phyloP scores from a whole-genome alignment of 2,113 vertebrate genomes.

The Tragulus kanchil region DNA sequence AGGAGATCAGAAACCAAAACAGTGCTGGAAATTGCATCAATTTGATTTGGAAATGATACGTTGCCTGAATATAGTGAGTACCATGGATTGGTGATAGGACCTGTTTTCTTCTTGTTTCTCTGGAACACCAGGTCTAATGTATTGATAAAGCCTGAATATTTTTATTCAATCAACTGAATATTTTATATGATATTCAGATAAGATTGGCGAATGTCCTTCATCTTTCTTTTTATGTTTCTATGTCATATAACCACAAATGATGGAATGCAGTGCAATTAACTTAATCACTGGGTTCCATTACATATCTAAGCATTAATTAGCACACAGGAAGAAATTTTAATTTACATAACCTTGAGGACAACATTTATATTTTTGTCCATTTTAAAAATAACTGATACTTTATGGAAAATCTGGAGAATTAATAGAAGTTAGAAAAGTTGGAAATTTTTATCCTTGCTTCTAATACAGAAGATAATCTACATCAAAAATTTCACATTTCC shows the following conservation, averaged over 20 bases:
- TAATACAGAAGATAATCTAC: background rate
- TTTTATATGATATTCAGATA: background rate
- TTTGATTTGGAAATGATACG: constrained; percentile 51
- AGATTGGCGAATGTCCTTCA: background rate
- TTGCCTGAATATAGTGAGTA: background rate
- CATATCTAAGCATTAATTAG: background rate
- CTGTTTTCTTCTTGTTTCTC: constrained; percentile 8
- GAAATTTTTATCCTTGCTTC: background rate
- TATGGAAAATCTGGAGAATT: background rate
- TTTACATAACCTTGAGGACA: background rate
- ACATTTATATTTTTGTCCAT: background rate
- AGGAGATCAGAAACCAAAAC: constrained; percentile 71
- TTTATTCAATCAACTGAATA: background rate
- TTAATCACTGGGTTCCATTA: background rate
- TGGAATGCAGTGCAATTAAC: background rate
- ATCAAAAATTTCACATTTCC: constrained; percentile 6
- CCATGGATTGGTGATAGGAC: background rate
- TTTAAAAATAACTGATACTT: constrained; percentile 25
- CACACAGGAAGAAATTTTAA: background rate
- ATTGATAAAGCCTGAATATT: background rate
- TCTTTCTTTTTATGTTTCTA: constrained; percentile 13
- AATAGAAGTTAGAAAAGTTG: background rate
- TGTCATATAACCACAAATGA: background rate
- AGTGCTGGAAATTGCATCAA: constrained; percentile 56
- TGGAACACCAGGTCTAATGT: background rate